Conservation (phyloP, 92 coral and sea anemone genomes). For the Porites rus region DNA sequence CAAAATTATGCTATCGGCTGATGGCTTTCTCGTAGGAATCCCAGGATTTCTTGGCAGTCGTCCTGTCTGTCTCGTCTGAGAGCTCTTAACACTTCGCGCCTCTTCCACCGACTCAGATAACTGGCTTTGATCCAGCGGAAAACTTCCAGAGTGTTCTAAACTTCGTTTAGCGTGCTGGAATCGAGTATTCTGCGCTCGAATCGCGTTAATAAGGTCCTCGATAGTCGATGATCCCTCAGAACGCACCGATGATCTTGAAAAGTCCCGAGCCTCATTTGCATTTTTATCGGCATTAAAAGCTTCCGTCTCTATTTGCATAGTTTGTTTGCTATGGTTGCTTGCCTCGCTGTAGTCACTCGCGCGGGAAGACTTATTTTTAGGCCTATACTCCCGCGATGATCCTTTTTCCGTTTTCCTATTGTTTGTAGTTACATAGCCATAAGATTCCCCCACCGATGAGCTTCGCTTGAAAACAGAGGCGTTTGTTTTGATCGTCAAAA, state of each 20-base stretch:
- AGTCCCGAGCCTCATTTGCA: conserved; percentile 48
- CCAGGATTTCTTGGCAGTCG: neutral
- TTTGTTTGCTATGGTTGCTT: conserved; percentile 32
- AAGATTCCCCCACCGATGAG: conserved; percentile 18
- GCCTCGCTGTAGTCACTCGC: conserved; percentile 35
- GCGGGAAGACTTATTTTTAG: conserved; percentile 16
- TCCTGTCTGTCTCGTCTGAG: neutral
- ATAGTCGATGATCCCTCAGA: conserved; percentile 37
- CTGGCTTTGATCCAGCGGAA: neutral
- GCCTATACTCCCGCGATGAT: conserved; percentile 15
- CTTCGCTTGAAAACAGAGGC: conserved; percentile 31
- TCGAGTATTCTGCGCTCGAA: conserved; percentile 51
- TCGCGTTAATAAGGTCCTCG: conserved; percentile 69
- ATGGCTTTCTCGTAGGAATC: neutral
- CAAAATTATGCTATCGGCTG: conserved; percentile 34
- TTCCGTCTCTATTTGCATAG: conserved; percentile 43
- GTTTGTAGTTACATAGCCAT: neutral
- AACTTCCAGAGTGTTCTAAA: neutral
- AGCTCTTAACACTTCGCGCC: neutral
- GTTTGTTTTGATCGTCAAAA: conserved; percentile 66
- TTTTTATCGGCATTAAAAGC: conserved; percentile 41
- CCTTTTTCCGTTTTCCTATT: conserved; percentile 2
- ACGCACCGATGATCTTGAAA: conserved; percentile 20
- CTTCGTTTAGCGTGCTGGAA: neutral
- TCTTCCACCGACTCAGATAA: neutral